Conservation (phyloP, 2,113 vertebrate species). For the Rhegmatorhina hoffmannsi region DNA sequence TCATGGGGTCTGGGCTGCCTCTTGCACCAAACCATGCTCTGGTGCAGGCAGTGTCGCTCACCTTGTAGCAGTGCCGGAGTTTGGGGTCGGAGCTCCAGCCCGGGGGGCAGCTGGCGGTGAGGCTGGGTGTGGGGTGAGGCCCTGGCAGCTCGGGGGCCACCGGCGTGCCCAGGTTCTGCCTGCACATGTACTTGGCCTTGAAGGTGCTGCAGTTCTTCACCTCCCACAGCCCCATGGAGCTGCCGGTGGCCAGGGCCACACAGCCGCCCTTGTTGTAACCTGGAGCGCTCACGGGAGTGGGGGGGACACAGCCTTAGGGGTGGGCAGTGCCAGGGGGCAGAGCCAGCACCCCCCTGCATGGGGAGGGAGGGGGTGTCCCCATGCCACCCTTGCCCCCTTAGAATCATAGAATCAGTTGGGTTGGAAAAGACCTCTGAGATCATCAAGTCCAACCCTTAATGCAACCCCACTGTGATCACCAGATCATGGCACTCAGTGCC, state of each 20-base stretch:
- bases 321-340: fast-evolving
- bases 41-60: constrained; percentile 13
- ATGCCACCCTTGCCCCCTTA: fast-evolving
- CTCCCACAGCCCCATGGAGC: constrained; percentile 91
- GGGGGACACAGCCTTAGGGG: not conserved
- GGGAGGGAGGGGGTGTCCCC: not conserved
- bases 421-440: too few species aligned
- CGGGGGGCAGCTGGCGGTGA: constrained; percentile 83
- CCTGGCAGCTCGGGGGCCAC: constrained; percentile 80
- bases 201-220: constrained; percentile 83
- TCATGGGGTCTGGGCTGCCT: fast-evolving
- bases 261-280: constrained; percentile 86
- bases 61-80: constrained; percentile 94
- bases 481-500: too few species aligned
- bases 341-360: fast-evolving
- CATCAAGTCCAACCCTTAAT: too few species aligned
- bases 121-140: constrained; percentile 86
- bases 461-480: too few species aligned
- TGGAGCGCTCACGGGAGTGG: constrained; percentile 50
- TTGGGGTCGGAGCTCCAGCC: constrained; percentile 86
- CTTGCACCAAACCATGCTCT: not conserved
- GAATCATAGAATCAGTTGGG: too few species aligned
- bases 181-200: constrained; percentile 93
- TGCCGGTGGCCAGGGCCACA: constrained; percentile 88
- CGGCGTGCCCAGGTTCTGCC: constrained; percentile 85